A percentile compares a stretch with the other conserved stretches of the same genome.
These are phyloP conservation scores for Megathymus violae DNA, from an alignment of 1,140 invertebrate species.

Conservation along the genomic window DNA sequence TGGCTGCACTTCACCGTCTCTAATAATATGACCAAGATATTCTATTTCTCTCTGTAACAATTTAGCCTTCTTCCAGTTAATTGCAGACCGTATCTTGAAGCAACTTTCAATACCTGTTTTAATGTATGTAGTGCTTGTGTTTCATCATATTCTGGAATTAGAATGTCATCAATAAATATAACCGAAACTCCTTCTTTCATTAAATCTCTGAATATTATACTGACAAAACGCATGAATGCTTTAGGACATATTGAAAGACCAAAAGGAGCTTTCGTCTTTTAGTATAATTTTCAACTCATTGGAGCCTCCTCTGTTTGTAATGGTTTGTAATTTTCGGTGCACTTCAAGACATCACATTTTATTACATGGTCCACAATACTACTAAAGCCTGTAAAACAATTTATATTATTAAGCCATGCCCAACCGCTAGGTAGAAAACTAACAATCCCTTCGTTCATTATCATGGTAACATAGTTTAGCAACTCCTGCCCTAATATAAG, in stretches of 20 bases:
- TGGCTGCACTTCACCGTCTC: slow-evolving; percentile 45
- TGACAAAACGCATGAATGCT: slow-evolving; percentile 36
- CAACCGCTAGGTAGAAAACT: background rate
- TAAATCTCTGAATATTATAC: slow-evolving; percentile 38
- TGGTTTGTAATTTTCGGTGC: slow-evolving; percentile 28
- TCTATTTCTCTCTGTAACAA: slow-evolving; percentile 51
- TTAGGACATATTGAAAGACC: slow-evolving; percentile 38
- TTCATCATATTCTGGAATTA: slow-evolving; percentile 20
- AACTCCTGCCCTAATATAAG: slow-evolving; percentile 31
- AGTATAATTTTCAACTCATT: slow-evolving; percentile 42
- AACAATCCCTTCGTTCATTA: slow-evolving; percentile 6
- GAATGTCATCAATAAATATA: slow-evolving; percentile 38
- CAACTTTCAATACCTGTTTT: slow-evolving; percentile 41
- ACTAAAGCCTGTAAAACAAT: too few species aligned
- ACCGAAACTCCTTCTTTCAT: slow-evolving; percentile 16
- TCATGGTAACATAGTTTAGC: slow-evolving; percentile 10
- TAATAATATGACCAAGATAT: slow-evolving; percentile 55
- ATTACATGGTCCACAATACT: background rate
- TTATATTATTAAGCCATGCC: background rate
- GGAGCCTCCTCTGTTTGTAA: slow-evolving; percentile 32
- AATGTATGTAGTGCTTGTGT: slow-evolving; percentile 18
- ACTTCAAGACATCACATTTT: background rate
- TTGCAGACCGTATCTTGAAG: slow-evolving; percentile 56
- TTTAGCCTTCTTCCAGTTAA: slow-evolving; percentile 66
- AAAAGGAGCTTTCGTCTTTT: slow-evolving; percentile 41